Percentiles rank a stretch among this genome's conserved stretches.
Evolutionary conservation across 2,797 vertebrate genomes (phyloP).

Genomic region (Agapornis canus): DNA sequence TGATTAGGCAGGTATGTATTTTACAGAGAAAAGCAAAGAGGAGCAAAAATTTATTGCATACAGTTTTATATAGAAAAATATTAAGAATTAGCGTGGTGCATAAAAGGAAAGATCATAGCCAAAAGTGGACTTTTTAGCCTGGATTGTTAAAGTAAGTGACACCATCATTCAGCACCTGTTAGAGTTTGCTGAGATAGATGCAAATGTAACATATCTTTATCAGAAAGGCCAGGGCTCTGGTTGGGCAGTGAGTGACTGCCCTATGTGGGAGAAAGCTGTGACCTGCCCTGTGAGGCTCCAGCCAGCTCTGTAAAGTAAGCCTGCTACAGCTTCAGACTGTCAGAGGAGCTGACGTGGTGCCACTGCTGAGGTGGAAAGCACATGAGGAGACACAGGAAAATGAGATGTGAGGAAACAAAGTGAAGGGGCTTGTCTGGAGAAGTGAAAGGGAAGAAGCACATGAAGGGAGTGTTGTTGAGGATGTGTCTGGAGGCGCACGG

Average conservation of each 20-base stretch:
- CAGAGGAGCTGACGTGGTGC: background rate
- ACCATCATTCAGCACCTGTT: background rate
- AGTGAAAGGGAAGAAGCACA: background rate
- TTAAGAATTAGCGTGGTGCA: accelerated
- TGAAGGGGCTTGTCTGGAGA: background rate
- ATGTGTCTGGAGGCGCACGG: accelerated
- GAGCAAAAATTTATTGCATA: background rate
- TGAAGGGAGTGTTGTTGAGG: background rate
- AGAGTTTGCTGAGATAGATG: background rate
- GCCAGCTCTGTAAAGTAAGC: background rate
- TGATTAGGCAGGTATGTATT: background rate
- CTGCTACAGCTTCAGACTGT: background rate
- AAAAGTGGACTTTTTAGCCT: background rate
- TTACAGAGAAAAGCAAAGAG: background rate
- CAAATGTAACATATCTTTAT: background rate
- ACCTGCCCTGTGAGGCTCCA: accelerated
- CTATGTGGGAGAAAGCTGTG: background rate
- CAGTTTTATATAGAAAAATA: background rate
- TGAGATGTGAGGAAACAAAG: background rate
- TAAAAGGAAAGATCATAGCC: background rate
- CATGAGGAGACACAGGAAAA: background rate
- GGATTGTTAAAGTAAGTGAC: background rate
- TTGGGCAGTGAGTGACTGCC: background rate
- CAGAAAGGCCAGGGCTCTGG: background rate
- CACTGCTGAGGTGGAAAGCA: background rate